Evolutionary conservation across 2,888 invertebrate species (phyloP).

Genomic region (Barypeithes pellucidus): DNA sequence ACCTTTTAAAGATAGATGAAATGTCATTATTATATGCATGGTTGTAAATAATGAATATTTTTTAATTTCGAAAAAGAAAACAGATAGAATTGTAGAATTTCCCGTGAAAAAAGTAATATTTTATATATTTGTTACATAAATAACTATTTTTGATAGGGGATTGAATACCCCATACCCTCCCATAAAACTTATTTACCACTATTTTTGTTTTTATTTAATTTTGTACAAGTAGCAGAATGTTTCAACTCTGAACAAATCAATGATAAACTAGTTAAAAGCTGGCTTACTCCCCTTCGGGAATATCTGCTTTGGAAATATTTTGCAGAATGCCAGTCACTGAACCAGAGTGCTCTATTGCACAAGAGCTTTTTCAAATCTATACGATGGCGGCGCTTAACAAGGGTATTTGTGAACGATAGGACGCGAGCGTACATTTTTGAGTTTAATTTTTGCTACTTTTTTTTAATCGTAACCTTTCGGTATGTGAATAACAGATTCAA

Average conservation of each 20-base stretch:
- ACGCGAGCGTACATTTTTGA: not conserved
- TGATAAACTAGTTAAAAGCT: slow-evolving; percentile 1
- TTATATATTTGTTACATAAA: no score
- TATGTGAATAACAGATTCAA: no score
- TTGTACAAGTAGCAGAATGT: not conserved
- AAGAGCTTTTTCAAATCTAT: slow-evolving; percentile 8
- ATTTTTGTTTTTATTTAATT: not conserved
- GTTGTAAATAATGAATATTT: no score
- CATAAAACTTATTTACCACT: no score
- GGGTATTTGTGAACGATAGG: not conserved
- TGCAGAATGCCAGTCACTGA: slow-evolving; percentile 13
- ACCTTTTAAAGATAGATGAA: no score
- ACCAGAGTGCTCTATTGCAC: slow-evolving; percentile 12
- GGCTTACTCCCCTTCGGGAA: not conserved
- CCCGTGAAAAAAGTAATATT: no score
- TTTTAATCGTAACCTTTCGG: no score
- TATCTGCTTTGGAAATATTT: slow-evolving; percentile 10
- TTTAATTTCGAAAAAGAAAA: no score
- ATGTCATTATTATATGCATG: no score
- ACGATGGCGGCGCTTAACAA: not conserved
- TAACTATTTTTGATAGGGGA: no score
- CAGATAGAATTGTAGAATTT: no score
- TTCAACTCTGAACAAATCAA: slow-evolving; percentile 2
- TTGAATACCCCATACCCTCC: no score
- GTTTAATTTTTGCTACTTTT: not conserved